Evolutionary conservation across 2,113 vertebrate species (phyloP), one percentile per base, ranked within the genome.

Genomic region (Apodemus speciosus): DNA sequence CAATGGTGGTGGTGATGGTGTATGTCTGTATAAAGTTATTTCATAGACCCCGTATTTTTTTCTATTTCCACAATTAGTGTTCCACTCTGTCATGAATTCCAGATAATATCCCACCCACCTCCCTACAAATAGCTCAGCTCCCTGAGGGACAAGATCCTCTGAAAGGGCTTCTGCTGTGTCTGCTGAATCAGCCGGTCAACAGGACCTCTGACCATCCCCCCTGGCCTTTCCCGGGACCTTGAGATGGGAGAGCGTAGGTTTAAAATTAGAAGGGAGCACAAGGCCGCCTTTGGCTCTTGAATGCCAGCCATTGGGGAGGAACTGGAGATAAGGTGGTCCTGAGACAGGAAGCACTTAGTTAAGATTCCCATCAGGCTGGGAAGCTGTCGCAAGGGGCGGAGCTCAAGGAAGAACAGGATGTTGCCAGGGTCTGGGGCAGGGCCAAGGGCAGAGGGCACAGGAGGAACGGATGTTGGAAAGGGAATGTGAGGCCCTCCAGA

Each of bases 331-430:
- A 98, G 97, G 97, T 96, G 96, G 90, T 93, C 89, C 13, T 21
- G 95, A 89, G 97, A 97, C 97, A 93, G 95, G 94, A 97, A 96
- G 86, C 97, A 92, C 98, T 98, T 98, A 96, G 97, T 97, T 98
- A 97, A 98, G 98, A 98, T 98, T 95, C 89, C 96, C 98, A 98
- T 98, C 98, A 0, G 96, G 84, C 92, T 96, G 94, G 97, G 97
- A 97, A 97, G 95, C 97, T 96, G 95, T 89, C 97, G 94, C 92
- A 97, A 96, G 97, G 56, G 97, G 97, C 86, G 72, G 73, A 91
- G 94, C 89, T 94, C 90, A 93, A 95, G 96, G 95, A 94, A 96
- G 97, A 95, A 94, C 97, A 98, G 97, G 97, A 98, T 98, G 97
- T 97, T 97, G 97, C 95, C 98, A 97, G 96, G 97, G 96, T 97